Conservation (phyloP, 1,140 invertebrate species). For the Hypsibius dujardini region DNA sequence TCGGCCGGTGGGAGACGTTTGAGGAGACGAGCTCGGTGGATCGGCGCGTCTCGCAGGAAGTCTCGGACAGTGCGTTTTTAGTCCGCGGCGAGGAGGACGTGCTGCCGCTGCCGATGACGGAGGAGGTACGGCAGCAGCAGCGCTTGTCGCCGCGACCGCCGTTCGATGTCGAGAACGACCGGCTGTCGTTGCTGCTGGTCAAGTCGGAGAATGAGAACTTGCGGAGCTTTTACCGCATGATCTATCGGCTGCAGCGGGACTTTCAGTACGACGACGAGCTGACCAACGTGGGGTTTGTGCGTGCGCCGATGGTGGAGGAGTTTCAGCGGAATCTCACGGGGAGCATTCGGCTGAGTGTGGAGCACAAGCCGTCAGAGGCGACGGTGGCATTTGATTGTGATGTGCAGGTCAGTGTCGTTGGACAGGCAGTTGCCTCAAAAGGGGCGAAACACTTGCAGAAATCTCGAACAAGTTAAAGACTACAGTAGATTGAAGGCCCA, state of each 20-base stretch:
- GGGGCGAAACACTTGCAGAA: no score
- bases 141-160: not conserved
- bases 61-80: not conserved
- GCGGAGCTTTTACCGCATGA: conserved; percentile 1
- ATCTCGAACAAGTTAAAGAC: no score
- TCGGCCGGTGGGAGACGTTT: not conserved
- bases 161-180: conserved; percentile 6
- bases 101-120: not conserved
- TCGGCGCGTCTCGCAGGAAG: not conserved
- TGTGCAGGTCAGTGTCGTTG: conserved; percentile 11
- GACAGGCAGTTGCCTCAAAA: no score
- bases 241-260: not conserved
- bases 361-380: not conserved
- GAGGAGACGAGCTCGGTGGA: not conserved
- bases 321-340: conserved; percentile 5
- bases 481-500: no score
- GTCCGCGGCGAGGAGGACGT: not conserved
- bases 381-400: not conserved
- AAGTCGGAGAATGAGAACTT: not conserved
- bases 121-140: not conserved
- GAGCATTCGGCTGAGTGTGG: not conserved
- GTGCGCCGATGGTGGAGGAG: conserved; percentile 8
- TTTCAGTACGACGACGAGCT: conserved; percentile 13
- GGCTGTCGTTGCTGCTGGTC: not conserved
- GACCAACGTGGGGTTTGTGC: conserved; percentile 1